Evolutionary conservation across 2,113 vertebrate species (phyloP).

Genomic region (Corydoras maculifer): DNA sequence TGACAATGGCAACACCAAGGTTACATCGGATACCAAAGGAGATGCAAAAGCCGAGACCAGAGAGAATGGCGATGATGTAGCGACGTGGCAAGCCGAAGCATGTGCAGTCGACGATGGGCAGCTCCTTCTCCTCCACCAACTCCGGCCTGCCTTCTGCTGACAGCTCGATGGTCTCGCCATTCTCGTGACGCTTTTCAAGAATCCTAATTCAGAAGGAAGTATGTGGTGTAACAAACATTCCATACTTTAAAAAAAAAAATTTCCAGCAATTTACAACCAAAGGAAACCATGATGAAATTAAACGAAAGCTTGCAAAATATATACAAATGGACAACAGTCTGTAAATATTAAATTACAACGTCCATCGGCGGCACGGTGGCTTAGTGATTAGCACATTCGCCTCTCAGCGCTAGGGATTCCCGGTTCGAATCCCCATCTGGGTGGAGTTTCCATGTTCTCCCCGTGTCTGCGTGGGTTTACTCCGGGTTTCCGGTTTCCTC

Average conservation of each 20-base stretch:
- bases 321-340: too few species aligned
- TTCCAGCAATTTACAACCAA: too few species aligned
- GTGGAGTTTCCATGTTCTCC: too few species aligned
- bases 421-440: too few species aligned
- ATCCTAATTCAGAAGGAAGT: conserved; percentile 55
- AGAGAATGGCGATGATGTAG: conserved; percentile 89
- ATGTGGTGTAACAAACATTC: background rate
- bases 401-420: too few species aligned
- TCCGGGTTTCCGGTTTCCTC: too few species aligned
- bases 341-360: too few species aligned
- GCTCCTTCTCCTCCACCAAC: conserved; percentile 79
- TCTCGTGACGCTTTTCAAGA: conserved; percentile 77
- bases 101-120: conserved; percentile 82
- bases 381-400: too few species aligned
- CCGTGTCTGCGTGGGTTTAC: too few species aligned
- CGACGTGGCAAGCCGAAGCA: conserved; percentile 83
- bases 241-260: background rate
- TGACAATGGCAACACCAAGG: conserved; percentile 88
- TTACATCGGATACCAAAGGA: conserved; percentile 92
- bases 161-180: conserved; percentile 83
- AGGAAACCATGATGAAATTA: too few species aligned
- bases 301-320: too few species aligned
- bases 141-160: conserved; percentile 76
- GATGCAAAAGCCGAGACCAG: conserved; percentile 88
- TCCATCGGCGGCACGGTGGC: too few species aligned